Base-by-base conservation (phyloP, 1,140 invertebrate species). In the Drosophila mauritiana region DNA sequence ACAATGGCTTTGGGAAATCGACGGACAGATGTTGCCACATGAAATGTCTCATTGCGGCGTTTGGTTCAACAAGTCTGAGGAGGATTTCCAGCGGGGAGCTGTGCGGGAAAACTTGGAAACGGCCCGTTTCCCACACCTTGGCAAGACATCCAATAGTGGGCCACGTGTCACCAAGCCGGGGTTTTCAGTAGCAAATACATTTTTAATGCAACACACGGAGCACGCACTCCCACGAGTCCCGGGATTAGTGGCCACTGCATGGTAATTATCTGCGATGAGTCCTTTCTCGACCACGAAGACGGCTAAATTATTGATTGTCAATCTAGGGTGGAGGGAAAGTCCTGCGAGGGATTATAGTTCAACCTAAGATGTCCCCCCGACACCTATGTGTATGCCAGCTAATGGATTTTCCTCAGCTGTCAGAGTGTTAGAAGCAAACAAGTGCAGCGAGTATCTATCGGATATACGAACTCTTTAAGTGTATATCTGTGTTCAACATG, bases 141-240 rank as follows among this genome's bases (percentile, higher is more conserved):
- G 51, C 42, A 48, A 45, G 45, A 10, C 31, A 12, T 8, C 48
- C 48, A 7, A 37, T 22, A 22, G 45, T 55, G 40, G 61, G 45
- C 45, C 58, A 79, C 68, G 72, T 70, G 55, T 48, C 55, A 22
- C 51, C 43, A n/a, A 51, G 57, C 36, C 69, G 37, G 54, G 45
- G 64, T 56, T 80, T 76, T 73, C 73, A 67, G 54, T 80, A 77
- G 39, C 57, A 43, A 11, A 78, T 82, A 13, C 61, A 82, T 82
- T 75, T 79, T 82, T 79, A 74, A 82, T 83, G 69, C 34, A 40
- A 3, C 65, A 59, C 36, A 39, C 45, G 54, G 53, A 58, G 43
- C 15, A 45, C 40, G 62, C 51, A 58, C 58, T 74, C 70, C 70
- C 70, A 74, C 70, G 72, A 34, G 39, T 57, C 39, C 27, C 46